phyloP scores from a whole-genome alignment of 2,797 vertebrate species.

The Artibeus jamaicensis region DNA sequence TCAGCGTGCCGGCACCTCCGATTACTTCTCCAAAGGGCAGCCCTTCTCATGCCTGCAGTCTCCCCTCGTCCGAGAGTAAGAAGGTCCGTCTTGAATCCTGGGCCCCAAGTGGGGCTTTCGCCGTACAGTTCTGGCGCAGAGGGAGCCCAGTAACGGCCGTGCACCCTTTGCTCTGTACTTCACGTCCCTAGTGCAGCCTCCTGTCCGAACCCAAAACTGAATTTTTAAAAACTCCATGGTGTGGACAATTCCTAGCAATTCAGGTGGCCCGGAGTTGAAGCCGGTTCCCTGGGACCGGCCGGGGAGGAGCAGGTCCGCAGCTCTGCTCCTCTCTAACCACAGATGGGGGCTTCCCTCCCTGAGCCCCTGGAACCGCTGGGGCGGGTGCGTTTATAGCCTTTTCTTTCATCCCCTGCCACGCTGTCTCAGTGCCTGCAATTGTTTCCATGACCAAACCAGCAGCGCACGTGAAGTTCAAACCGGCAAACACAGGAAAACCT shows the following conservation, averaged over 20 bases:
- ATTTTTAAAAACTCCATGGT: neutral
- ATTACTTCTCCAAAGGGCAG: accelerated
- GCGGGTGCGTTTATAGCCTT: neutral
- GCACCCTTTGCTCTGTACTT: neutral
- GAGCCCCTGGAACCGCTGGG: neutral
- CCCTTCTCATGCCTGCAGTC: neutral
- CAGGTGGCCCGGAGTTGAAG: neutral
- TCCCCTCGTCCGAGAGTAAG: neutral
- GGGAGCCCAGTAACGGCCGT: neutral
- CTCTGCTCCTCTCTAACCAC: neutral
- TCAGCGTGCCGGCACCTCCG: neutral
- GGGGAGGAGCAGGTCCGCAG: neutral
- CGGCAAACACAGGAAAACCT: neutral
- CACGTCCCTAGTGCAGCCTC: neutral
- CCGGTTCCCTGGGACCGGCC: neutral
- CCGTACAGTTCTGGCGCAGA: neutral
- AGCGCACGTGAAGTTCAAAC: neutral
- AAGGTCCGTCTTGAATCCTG: neutral
- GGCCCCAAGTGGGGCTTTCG: neutral
- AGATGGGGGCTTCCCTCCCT: neutral
- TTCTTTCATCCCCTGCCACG: constrained; percentile 39
- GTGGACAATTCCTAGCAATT: neutral
- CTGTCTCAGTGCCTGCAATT: constrained; percentile 7
- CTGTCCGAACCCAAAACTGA: neutral
- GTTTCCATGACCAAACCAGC: constrained; percentile 6